A percentile compares a stretch with the other conserved stretches of the same genome.
Conservation (phyloP, 2,888 invertebrate species). For the Marronus borbonicus region DNA sequence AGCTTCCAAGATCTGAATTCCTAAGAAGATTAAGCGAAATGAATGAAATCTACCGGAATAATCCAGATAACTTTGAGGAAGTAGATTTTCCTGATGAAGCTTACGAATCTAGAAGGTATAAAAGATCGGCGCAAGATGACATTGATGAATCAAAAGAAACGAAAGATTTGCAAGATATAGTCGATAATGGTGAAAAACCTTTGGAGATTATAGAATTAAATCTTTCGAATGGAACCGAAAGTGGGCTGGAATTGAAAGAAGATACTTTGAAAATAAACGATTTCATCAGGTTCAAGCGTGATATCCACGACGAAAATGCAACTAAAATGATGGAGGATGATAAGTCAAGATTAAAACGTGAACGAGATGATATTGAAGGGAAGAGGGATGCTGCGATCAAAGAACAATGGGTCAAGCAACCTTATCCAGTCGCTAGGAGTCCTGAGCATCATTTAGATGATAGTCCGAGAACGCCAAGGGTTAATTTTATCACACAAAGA, state of each 20-base stretch:
- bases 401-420: constrained; percentile 77
- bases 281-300: constrained; percentile 65
- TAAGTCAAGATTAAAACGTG: constrained; percentile 47
- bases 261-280: constrained; percentile 62
- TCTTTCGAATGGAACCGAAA: constrained; percentile 47
- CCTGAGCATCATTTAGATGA: constrained; percentile 72
- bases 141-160: background rate
- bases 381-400: constrained; percentile 68
- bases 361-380: constrained; percentile 54
- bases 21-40: constrained; percentile 21
- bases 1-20: constrained; percentile 38
- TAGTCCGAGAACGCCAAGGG: constrained; percentile 76
- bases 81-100: background rate
- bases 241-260: constrained; percentile 17
- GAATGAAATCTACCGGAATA: constrained; percentile 12
- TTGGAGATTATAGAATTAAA: constrained; percentile 60
- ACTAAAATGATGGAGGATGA: constrained; percentile 44
- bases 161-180: constrained; percentile 28
- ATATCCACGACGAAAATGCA: constrained; percentile 48
- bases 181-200: constrained; percentile 52
- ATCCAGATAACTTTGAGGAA: background rate
- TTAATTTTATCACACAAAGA: constrained; percentile 76
- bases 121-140: background rate
- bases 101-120: background rate
- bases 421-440: constrained; percentile 70